A percentile compares a stretch with the other conserved stretches of the same genome.
Evolutionary conservation across 2,113 vertebrate genomes (phyloP).

Genomic region (Romanogobio albipinnatus): DNA sequence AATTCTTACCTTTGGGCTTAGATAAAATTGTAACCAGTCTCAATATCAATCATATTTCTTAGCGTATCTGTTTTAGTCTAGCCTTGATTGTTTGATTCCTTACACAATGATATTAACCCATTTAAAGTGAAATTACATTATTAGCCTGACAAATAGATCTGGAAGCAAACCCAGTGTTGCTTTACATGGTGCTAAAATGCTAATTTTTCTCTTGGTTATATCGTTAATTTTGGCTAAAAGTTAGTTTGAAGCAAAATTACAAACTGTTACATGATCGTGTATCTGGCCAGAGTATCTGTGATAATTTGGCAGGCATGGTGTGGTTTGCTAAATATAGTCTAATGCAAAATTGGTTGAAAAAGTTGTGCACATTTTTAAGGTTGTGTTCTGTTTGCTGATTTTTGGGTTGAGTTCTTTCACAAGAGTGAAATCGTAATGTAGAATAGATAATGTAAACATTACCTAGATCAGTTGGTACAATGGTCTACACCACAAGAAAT

Average conservation of each 20-base stretch:
- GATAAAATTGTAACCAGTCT: neutral
- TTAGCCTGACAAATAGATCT: neutral
- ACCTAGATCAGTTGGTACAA: neutral
- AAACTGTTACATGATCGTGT: neutral
- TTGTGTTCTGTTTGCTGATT: neutral
- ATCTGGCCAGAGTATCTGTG: slow-evolving; percentile 25
- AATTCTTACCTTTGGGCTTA: neutral
- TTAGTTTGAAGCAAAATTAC: neutral
- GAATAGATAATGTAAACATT: neutral
- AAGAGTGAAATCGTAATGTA: neutral
- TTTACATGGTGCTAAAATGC: neutral
- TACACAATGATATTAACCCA: neutral
- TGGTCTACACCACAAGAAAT: neutral
- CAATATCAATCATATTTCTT: neutral
- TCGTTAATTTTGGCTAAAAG: neutral
- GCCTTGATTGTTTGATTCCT: neutral
- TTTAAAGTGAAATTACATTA: neutral
- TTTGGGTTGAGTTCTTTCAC: neutral
- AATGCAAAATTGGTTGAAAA: neutral
- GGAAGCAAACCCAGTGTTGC: neutral
- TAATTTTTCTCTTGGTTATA: neutral
- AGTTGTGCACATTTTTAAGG: slow-evolving; percentile 12
- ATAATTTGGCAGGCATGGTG: slow-evolving; percentile 8
- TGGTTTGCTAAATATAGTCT: slow-evolving; percentile 2
- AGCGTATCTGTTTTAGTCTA: neutral